Evolutionary conservation across 2,888 invertebrate species (phyloP).

Genomic region (Pachycephus smyrnensis): DNA sequence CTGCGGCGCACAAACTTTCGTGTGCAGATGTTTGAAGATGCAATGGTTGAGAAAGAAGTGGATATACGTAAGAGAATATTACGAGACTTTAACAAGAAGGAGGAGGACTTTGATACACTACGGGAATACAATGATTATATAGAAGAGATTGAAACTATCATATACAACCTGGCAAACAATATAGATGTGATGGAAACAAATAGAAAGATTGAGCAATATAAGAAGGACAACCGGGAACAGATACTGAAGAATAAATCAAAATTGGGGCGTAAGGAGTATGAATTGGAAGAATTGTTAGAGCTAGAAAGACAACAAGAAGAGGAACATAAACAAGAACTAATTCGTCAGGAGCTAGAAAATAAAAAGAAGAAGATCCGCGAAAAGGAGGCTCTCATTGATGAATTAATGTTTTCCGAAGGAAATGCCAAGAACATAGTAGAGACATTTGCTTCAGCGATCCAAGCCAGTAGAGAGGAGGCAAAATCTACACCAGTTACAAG

Average conservation of each 20-base stretch:
- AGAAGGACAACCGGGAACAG: constrained; percentile 87
- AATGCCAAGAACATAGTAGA: constrained; percentile 90
- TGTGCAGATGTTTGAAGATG: constrained; percentile 96
- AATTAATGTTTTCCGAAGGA: constrained; percentile 92
- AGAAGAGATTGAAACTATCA: constrained; percentile 92
- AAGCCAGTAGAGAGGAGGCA: constrained; percentile 76
- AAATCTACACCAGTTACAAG: constrained; percentile 68
- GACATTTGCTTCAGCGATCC: constrained; percentile 79
- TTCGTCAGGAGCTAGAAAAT: constrained; percentile 72
- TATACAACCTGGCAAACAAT: constrained; percentile 91
- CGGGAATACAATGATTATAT: constrained; percentile 95
- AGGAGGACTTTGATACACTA: constrained; percentile 89
- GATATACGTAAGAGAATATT: constrained; percentile 91
- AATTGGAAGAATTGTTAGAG: constrained; percentile 87
- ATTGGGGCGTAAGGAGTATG: constrained; percentile 84
- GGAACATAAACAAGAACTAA: constrained; percentile 77
- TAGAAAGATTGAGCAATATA: constrained; percentile 90
- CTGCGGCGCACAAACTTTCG: constrained; percentile 91
- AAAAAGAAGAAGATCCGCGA: constrained; percentile 87
- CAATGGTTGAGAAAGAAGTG: constrained; percentile 96
- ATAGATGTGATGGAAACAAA: constrained; percentile 90
- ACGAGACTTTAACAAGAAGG: constrained; percentile 93
- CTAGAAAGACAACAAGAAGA: constrained; percentile 84
- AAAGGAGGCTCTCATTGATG: constrained; percentile 94
- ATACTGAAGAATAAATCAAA: constrained; percentile 85